A percentile compares a stretch with the other conserved stretches of the same genome.
Evolutionary conservation across 2,113 vertebrate genomes (phyloP).

Genomic region (Melanerpes aurifrons): DNA sequence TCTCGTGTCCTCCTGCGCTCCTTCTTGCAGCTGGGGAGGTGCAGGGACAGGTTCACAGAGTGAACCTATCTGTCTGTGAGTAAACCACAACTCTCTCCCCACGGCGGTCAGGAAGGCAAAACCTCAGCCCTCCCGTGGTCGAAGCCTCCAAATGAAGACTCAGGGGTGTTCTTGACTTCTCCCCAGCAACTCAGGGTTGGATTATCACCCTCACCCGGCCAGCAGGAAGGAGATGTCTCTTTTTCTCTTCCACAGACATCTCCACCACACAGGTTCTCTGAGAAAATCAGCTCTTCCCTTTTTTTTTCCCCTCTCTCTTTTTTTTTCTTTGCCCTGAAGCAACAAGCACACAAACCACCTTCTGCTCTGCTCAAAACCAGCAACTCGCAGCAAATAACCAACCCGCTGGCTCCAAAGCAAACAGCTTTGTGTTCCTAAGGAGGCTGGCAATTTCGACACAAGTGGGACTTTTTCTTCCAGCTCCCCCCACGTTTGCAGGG

Average conservation of each 20-base stretch:
- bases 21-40: neutral
- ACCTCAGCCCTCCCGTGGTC: neutral
- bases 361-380: constrained; percentile 35
- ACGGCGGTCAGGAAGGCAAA: neutral
- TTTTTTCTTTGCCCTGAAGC: neutral
- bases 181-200: fast-evolving
- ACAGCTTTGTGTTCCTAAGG: constrained; percentile 7
- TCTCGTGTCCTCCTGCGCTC: neutral
- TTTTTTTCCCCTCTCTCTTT: fast-evolving
- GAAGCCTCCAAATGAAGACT: neutral
- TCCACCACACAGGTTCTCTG: neutral
- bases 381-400: constrained; percentile 19
- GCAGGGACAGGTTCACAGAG: neutral
- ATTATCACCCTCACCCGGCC: neutral
- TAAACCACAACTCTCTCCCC: neutral
- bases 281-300: neutral
- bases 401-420: constrained; percentile 16
- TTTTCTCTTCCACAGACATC: neutral
- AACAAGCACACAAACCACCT: constrained; percentile 47
- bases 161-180: neutral
- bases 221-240: neutral
- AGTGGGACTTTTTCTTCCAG: constrained; percentile 8
- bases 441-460: constrained; percentile 16
- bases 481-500: neutral
- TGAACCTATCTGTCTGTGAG: fast-evolving